Conservation (phyloP, 2,113 vertebrate species). For the Phalacrocorax pelagicus region DNA sequence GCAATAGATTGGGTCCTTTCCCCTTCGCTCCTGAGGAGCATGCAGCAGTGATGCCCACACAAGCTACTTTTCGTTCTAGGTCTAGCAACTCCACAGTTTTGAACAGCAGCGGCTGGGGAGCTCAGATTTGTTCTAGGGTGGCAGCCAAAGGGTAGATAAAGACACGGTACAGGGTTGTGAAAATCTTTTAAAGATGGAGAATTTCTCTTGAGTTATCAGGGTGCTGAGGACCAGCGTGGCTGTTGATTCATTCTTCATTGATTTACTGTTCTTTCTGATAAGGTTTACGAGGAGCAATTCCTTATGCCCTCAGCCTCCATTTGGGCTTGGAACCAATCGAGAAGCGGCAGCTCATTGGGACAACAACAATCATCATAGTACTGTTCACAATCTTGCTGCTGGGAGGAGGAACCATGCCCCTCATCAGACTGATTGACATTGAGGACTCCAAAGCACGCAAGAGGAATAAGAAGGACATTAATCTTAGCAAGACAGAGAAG, state of each 20-base stretch:
- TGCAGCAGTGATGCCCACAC: neutral
- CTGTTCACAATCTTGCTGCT: constrained; percentile 94
- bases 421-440: constrained; percentile 93
- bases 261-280: neutral
- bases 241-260: neutral
- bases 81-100: neutral
- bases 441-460: constrained; percentile 88
- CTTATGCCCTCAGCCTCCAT: constrained; percentile 95
- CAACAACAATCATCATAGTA: constrained; percentile 96
- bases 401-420: constrained; percentile 95
- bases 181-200: neutral
- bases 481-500: constrained; percentile 97
- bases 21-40: neutral
- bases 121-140: neutral
- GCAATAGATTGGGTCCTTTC: neutral
- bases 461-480: constrained; percentile 91
- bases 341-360: constrained; percentile 95
- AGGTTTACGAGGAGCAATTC: constrained; percentile 95
- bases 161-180: neutral
- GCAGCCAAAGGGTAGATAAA: neutral
- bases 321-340: constrained; percentile 94
- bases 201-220: neutral
- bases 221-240: accelerated
- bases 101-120: neutral
- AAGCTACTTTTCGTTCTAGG: neutral